Percentiles rank a stretch among this genome's conserved stretches.
phyloP scores from a whole-genome alignment of 2,797 vertebrate genomes.

The Rhynchotus rufescens region DNA sequence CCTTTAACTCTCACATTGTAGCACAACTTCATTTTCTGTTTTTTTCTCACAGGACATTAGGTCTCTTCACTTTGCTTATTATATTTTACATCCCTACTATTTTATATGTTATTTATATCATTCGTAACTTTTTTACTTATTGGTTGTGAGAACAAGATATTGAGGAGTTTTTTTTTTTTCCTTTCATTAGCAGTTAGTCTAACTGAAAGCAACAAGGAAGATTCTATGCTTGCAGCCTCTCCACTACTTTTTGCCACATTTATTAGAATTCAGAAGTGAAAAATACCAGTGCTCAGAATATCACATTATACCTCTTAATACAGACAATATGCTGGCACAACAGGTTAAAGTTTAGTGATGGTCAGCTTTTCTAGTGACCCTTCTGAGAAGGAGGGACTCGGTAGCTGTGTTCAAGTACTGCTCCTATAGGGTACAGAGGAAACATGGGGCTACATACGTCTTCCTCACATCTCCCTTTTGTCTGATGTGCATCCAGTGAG shows the following conservation, averaged over 20 bases:
- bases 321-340: neutral
- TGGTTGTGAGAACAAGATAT: neutral
- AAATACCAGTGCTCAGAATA: neutral
- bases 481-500: neutral
- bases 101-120: neutral
- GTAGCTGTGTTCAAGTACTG: neutral
- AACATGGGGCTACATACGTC: neutral
- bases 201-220: neutral
- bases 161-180: neutral
- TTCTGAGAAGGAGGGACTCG: neutral
- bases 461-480: conserved; percentile 17
- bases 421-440: neutral
- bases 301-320: neutral
- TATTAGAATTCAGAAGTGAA: neutral
- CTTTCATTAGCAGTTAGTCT: neutral
- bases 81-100: neutral
- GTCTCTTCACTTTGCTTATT: neutral
- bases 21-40: neutral
- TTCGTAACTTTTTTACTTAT: neutral
- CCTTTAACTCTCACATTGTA: neutral
- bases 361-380: neutral
- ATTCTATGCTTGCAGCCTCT: neutral
- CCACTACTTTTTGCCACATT: neutral
- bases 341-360: neutral
- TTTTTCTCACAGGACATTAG: neutral